A percentile compares a stretch with the other conserved stretches of the same genome.
Conservation (phyloP, 2,888 invertebrate genomes). For the Lasioglossum figueresi region DNA sequence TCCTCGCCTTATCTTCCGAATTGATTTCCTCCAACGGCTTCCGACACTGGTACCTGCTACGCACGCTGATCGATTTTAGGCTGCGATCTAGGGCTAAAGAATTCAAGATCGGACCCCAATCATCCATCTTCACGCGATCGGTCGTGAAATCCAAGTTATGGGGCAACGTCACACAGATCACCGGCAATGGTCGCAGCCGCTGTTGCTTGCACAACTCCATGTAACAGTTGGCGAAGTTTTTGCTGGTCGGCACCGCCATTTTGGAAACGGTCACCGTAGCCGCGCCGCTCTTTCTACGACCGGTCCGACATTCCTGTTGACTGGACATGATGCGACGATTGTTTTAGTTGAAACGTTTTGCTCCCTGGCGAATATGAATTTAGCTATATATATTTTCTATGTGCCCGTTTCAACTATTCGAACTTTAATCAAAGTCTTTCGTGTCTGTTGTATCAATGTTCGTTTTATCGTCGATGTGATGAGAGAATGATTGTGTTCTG, state of each 20-base stretch:
- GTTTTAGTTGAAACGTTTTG: conserved; percentile 18
- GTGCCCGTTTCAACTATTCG: not conserved
- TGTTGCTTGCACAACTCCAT: conserved; percentile 81
- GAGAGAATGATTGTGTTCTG: too few relatives aligned
- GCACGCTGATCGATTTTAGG: conserved; percentile 88
- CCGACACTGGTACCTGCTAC: conserved; percentile 87
- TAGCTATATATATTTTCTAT: not conserved
- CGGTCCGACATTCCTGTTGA: conserved; percentile 14
- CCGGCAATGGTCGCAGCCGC: conserved; percentile 77
- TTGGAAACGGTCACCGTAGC: conserved; percentile 41
- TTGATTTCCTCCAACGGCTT: conserved; percentile 85
- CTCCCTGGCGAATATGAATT: not conserved
- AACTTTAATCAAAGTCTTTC: not conserved
- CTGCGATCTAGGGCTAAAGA: conserved; percentile 90
- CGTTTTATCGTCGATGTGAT: not conserved
- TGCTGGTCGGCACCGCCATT: conserved; percentile 72
- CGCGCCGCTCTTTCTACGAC: conserved; percentile 53
- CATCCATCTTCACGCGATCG: conserved; percentile 90
- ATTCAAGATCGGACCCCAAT: conserved; percentile 91
- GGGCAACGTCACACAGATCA: conserved; percentile 80
- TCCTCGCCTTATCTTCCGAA: conserved; percentile 87
- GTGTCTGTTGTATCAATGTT: not conserved
- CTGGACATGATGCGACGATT: conserved; percentile 7
- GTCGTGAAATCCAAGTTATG: conserved; percentile 88
- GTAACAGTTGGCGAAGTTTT: conserved; percentile 80